Evolutionary conservation across 2,113 vertebrate species (phyloP), one percentile per base, ranked within the genome.

Genomic region (Sapajus apella): DNA sequence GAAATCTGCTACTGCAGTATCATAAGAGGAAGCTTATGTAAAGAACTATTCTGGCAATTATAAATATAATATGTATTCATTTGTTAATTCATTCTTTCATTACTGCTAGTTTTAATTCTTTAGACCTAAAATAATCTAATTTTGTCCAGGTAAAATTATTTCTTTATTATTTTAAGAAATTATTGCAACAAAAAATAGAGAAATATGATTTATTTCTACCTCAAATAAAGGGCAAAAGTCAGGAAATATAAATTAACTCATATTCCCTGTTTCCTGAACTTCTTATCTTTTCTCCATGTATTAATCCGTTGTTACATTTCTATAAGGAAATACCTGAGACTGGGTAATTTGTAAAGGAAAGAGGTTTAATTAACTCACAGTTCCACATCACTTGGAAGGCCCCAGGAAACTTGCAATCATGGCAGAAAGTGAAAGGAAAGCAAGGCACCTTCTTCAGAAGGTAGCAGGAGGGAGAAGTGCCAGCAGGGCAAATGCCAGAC

Each of bases 21-120:
- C 11, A 45, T 92, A 47, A 95, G 97, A 97, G 27, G 61, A 97
- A 96, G 20, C 14, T 89, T 43, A 87, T 30, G 2, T 61, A 68
- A 79, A 1, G 64, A 85, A 56, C 3, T 7, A 52, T 61, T 81
- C 70, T 76, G 7, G 35, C 1, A 75, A 94, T n/a, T 72, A 96
- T 85, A 72, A 0, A 90, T 83, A 16, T 9, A 64, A 16, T 9
- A 64, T 1, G 3, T 89, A 96, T 96, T 97, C 66, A 64, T 94
- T 7, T 95, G 20, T 2, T 96, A 92, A 64, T 30, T 91, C 94
- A 21, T 79, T 82, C 18, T 90, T 87, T 88, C 40, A 2, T 66
- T 83, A 79, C 40, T 97, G 4, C 87, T 25, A 61, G 20, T 61
- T 82, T 88, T 90, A 92, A 37, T 40, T 25, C 68, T 95, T 96